Percentiles rank a stretch among this genome's conserved stretches.
Evolutionary conservation across 1,140 invertebrate species (phyloP).

Genomic region (Pseudomyrmex sp.): DNA sequence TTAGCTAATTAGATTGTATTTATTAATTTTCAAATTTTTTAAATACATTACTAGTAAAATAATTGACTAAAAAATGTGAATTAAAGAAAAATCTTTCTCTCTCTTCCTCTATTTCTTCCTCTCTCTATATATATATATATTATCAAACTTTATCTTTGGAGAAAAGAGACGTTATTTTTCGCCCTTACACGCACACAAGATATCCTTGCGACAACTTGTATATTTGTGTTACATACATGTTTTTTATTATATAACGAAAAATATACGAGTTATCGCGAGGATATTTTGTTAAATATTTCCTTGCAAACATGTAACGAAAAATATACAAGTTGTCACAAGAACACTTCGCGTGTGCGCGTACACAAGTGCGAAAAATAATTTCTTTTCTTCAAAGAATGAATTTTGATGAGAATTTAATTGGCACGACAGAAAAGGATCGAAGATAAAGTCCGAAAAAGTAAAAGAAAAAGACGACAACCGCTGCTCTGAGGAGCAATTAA

Average conservation of each 20-base stretch:
- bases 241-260: neutral
- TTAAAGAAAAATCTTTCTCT: neutral
- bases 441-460: conserved; percentile 22
- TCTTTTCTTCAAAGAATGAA: conserved; percentile 1
- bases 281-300: neutral
- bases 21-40: too few relatives aligned
- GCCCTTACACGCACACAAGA: too few relatives aligned
- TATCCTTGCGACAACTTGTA: too few relatives aligned
- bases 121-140: too few relatives aligned
- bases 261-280: neutral
- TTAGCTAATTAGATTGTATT: neutral
- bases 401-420: conserved; percentile 51
- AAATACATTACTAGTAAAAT: too few relatives aligned
- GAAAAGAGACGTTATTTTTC: too few relatives aligned
- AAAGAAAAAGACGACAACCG: conserved; percentile 33
- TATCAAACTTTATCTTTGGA: neutral
- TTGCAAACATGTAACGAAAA: neutral
- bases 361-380: conserved; percentile 8
- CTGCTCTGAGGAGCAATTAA: conserved; percentile 67
- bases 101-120: neutral
- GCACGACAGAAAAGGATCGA: neutral
- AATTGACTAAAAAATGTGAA: too few relatives aligned
- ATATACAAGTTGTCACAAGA: neutral
- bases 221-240: too few relatives aligned
- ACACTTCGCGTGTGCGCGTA: neutral